Conservation (phyloP, 2,113 vertebrate genomes). For the Actenoides hombroni region DNA sequence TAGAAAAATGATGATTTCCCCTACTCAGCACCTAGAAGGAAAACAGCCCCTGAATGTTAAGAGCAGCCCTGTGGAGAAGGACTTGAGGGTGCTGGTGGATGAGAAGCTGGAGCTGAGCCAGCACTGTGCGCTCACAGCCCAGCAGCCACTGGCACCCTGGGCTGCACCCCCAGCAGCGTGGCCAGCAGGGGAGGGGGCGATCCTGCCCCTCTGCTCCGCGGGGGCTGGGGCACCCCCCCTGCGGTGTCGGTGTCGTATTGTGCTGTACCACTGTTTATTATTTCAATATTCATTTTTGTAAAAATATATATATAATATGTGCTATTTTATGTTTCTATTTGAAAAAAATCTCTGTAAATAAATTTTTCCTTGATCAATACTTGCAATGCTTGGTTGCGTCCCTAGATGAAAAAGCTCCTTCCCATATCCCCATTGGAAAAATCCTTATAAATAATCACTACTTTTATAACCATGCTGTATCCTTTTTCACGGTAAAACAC, state of each 20-base stretch:
- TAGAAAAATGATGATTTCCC: background rate
- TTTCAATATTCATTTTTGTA: slow-evolving; percentile 81
- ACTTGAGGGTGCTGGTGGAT: too few species aligned
- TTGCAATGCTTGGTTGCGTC: background rate
- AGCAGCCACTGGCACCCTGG: too few species aligned
- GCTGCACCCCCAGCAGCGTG: too few species aligned
- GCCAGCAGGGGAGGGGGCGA: too few species aligned
- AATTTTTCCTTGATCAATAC: slow-evolving; percentile 77
- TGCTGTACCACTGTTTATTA: slow-evolving; percentile 73
- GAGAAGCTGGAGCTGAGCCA: too few species aligned
- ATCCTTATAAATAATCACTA: background rate
- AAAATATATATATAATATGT: slow-evolving; percentile 71
- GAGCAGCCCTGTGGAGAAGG: too few species aligned
- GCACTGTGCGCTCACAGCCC: too few species aligned
- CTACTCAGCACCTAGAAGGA: background rate
- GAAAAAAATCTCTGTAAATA: slow-evolving; percentile 76
- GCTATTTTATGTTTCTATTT: slow-evolving; percentile 76
- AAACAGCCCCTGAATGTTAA: too few species aligned
- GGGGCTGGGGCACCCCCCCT: too few species aligned
- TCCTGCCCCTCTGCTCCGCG: too few species aligned
- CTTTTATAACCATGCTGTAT: background rate
- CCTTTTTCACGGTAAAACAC: background rate
- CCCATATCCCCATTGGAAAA: background rate
- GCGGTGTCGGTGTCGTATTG: slow-evolving; percentile 69
- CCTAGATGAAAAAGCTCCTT: background rate